Evolutionary conservation across 2,113 vertebrate species (phyloP).

Genomic region (Gorsachius goisagi): DNA sequence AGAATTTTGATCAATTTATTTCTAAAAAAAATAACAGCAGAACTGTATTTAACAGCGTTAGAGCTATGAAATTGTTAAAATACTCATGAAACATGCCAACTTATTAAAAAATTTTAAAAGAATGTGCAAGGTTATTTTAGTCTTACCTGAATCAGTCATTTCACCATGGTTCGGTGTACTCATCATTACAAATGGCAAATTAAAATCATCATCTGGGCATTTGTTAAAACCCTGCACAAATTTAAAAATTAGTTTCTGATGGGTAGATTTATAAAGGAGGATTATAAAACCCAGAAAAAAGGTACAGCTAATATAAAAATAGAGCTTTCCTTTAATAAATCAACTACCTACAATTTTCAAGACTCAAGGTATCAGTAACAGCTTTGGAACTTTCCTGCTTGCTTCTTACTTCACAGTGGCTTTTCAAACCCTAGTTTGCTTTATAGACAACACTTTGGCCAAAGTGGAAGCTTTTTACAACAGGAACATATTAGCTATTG

Average conservation of each 20-base stretch:
- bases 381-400: neutral
- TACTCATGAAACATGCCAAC: neutral
- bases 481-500: neutral
- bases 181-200: conserved; percentile 49
- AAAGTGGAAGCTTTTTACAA: neutral
- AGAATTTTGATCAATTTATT: conserved; percentile 25
- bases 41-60: neutral
- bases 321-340: neutral
- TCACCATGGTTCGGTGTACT: conserved; percentile 16
- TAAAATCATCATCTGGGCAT: conserved; percentile 59
- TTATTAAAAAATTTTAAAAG: neutral
- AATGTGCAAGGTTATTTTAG: neutral
- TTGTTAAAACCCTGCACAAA: conserved; percentile 69
- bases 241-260: neutral
- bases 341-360: neutral
- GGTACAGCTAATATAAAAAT: neutral
- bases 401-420: neutral
- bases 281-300: neutral
- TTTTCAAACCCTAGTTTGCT: neutral
- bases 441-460: neutral
- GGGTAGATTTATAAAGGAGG: neutral
- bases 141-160: conserved; percentile 67
- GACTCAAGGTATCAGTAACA: neutral
- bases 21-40: neutral
- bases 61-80: neutral